Evolutionary conservation across 2,888 invertebrate genomes (phyloP), one percentile per base, ranked within the genome.

Genomic region (Lepidocyrtinus sp.): DNA sequence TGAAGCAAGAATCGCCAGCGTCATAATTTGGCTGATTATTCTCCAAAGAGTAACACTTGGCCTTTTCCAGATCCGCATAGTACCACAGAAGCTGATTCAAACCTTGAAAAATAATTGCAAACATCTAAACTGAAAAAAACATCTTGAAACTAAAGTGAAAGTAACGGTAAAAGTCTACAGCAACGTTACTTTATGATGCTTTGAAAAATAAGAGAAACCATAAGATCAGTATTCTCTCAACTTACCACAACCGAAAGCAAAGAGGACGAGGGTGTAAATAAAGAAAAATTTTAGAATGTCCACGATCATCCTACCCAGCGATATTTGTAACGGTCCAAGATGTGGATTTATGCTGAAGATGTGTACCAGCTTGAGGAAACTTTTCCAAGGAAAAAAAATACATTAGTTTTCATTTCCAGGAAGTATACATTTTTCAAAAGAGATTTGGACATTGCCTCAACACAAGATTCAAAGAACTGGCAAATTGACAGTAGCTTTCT

Each of bases 201-300:
- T n/a, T 22, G n/a, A 9, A 12, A n/a, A n/a, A 9, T 22, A n/a
- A 5, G 24, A 64, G 24, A 12, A 45, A 61, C 17, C 21, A 17
- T 25, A 45, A 26, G 5, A 36, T 36, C 36, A 7, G 36, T 36
- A 36, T 36, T 12, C 36, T 36, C 12, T 36, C 12, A 36, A 88
- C 91, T 92, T 89, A 92, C 97, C 97, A 87, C 96, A 97, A 76
- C 96, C 96, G 88, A 97, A 97, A 2, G 97, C 95, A 89, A 97
- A 96, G 24, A 97, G 91, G 12, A 96, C 95, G 87, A 96, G 90
- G 12, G 93, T 92, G 89, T 96, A 96, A 88, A 97, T 95, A 89
- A 95, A 95, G 90, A 96, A 95, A 90, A 97, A 97, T 89, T 97
- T 97, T 82, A 96, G 93, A 87, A 97, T 96, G 88, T 97, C 97